A percentile compares a stretch with the other conserved stretches of the same genome.
These are phyloP conservation scores for Eupithecia dodoneata DNA, from an alignment of 2,888 invertebrate species.

Conservation along the genomic window DNA sequence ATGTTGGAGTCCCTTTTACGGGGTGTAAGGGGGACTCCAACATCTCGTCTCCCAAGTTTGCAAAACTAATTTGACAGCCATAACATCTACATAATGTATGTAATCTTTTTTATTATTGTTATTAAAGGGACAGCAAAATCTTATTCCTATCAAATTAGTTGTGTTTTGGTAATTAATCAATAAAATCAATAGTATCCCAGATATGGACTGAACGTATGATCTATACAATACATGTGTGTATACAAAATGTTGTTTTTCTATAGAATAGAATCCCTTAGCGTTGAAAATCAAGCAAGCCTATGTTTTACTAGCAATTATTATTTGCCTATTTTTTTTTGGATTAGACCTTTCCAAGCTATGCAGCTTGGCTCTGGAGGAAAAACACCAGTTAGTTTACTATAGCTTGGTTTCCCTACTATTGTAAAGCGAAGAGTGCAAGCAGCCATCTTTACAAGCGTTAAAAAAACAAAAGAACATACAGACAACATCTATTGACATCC, in stretches of 20 bases:
- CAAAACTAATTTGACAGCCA: too few relatives aligned
- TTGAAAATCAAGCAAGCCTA: not conserved
- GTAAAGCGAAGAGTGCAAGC: conserved; percentile 1
- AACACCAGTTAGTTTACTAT: not conserved
- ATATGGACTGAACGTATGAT: not conserved
- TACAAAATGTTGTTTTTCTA: not conserved
- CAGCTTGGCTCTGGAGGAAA: not conserved
- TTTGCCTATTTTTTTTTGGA: not conserved
- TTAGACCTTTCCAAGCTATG: not conserved
- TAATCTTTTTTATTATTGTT: too few relatives aligned
- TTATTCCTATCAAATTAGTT: too few relatives aligned
- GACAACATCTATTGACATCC: conserved; percentile 79
- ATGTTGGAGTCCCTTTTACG: too few relatives aligned
- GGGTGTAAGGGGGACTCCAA: too few relatives aligned
- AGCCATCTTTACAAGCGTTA: conserved; percentile 2
- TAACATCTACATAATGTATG: too few relatives aligned
- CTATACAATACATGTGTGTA: not conserved
- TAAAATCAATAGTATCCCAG: not conserved
- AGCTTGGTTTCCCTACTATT: not conserved
- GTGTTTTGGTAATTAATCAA: too few relatives aligned
- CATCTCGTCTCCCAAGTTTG: too few relatives aligned
- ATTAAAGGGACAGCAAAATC: too few relatives aligned
- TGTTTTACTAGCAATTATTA: not conserved
- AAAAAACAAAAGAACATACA: conserved; percentile 73
- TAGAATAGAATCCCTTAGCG: not conserved